Conservation (phyloP, 1,140 invertebrate species). For the Cyphomyrmex costatus region DNA sequence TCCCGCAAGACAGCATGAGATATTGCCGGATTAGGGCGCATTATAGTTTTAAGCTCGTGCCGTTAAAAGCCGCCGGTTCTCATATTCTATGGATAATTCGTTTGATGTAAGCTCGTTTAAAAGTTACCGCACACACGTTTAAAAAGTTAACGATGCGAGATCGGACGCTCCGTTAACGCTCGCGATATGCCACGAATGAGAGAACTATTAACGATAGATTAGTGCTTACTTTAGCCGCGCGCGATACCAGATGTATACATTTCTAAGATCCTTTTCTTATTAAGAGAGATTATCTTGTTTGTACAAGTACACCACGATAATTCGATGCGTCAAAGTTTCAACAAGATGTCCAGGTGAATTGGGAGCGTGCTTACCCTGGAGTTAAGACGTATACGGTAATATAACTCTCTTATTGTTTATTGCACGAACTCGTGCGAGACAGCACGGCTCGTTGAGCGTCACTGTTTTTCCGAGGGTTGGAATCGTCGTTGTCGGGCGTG, state of each 20-base stretch:
- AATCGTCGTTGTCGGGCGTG: constrained; percentile 79
- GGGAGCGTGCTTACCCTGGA: background rate
- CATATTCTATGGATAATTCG: constrained; percentile 68
- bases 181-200: background rate
- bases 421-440: constrained; percentile 75
- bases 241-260: background rate
- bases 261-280: background rate
- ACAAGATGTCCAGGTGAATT: background rate
- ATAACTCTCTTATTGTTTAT: constrained; percentile 81
- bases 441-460: constrained; percentile 84
- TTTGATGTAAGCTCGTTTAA: constrained; percentile 51
- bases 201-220: constrained; percentile 21
- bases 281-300: background rate
- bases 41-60: constrained; percentile 84
- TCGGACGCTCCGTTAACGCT: constrained; percentile 39
- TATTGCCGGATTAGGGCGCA: constrained; percentile 83
- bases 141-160: constrained; percentile 37
- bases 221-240: background rate
- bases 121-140: constrained; percentile 38
- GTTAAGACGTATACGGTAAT: constrained; percentile 43
- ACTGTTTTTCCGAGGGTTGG: constrained; percentile 81
- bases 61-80: constrained; percentile 80
- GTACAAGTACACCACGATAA: background rate
- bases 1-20: constrained; percentile 82
- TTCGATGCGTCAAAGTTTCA: background rate